Base-by-base conservation (phyloP, 1,140 invertebrate species). In the Formica exsecta region DNA sequence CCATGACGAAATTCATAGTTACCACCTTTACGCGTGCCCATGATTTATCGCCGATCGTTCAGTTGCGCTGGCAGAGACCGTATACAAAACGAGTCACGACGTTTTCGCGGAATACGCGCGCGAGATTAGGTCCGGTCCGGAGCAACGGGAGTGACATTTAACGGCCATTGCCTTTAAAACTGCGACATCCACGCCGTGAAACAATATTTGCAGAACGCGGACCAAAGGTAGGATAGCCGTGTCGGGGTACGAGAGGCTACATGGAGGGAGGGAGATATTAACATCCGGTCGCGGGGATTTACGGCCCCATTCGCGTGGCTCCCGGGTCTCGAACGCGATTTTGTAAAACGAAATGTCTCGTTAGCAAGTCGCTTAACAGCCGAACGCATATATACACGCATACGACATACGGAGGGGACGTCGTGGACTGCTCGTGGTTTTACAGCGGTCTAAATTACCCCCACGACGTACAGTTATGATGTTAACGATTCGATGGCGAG, bases 281-380 rank as follows among this genome's bases (percentile, higher is more conserved):
- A 93, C 93, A 94, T 94, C 93, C 93, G 93, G 93, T 93, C 88
- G 87, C 81, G 32, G 76, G 89, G 88, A 94, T 94, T 94, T 94
- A 94, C 91, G 90, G 89, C 91, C 74, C 86, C 85, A 90, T 92
- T 88, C 86, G 81, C 88, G 88, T 88, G 88, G 86, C 90, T 91
- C 92, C 90, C 87, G 89, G 87, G 85, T 90, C 86, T 87, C 85
- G 89, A 81, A 88, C 91, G 48, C 48, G 92, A 94, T 94, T 94
- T 94, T 93, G 93, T 92, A 93, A 94, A 94, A 94, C 92, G 91
- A 92, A 94, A 92, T 92, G 92, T 94, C 94, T 94, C 93, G 93
- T 94, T 94, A 94, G 92, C 90, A 91, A 92, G 88, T 92, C 89
- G 86, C 87, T 91, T 92, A 51, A 92, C 86, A 89, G 83, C 70